A percentile compares a stretch with the other conserved stretches of the same genome.
phyloP scores from a whole-genome alignment of 2,113 vertebrate genomes.

The Onychostoma macrolepis region DNA sequence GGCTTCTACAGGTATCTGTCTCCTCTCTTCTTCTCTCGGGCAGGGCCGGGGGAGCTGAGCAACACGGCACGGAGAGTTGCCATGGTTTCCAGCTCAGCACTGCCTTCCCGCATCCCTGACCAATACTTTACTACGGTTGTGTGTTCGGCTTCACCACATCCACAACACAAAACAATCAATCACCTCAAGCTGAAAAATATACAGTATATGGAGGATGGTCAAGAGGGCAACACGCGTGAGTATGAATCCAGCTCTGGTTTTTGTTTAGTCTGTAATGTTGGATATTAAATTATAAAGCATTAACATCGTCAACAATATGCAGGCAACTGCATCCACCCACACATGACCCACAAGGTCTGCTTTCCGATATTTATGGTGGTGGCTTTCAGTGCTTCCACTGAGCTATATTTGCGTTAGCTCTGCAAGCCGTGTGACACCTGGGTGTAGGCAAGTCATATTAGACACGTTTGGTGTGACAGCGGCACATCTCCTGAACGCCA shows the following conservation, averaged over 20 bases:
- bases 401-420: background rate
- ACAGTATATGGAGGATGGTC: background rate
- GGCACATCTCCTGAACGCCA: background rate
- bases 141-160: slow-evolving; percentile 35
- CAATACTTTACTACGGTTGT: slow-evolving; percentile 71
- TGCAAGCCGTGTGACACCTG: background rate
- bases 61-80: slow-evolving; percentile 73
- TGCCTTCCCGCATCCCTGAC: slow-evolving; percentile 67
- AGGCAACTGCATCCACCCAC: slow-evolving; percentile 28
- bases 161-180: slow-evolving; percentile 48
- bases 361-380: background rate
- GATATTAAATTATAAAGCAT: slow-evolving; percentile 27
- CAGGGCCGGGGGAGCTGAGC: slow-evolving; percentile 72
- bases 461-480: background rate
- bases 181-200: slow-evolving; percentile 24
- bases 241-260: background rate
- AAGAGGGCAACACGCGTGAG: background rate
- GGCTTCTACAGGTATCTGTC: slow-evolving; percentile 77
- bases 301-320: slow-evolving; percentile 33
- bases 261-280: background rate
- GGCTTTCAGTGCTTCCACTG: background rate
- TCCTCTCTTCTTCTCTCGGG: slow-evolving; percentile 59
- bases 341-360: background rate
- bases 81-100: slow-evolving; percentile 80
- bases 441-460: background rate